A percentile compares a stretch with the other conserved stretches of the same genome.
Evolutionary conservation across 2,113 vertebrate genomes (phyloP).

Genomic region (Petaurus breviceps): DNA sequence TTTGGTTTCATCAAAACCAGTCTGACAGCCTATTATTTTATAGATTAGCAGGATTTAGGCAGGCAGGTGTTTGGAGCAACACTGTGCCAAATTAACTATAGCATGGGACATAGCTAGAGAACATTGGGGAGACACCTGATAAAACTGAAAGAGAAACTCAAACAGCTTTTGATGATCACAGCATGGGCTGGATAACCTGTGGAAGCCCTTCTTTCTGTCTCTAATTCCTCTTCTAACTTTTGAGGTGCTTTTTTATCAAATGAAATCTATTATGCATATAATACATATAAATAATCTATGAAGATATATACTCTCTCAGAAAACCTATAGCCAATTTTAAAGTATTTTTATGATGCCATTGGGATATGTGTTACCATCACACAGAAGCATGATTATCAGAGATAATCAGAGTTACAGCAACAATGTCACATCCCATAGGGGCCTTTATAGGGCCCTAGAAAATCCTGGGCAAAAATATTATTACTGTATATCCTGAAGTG

Average conservation of each 20-base stretch:
- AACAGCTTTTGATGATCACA: background rate
- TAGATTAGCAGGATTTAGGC: background rate
- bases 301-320: conserved; percentile 3
- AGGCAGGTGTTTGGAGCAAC: background rate
- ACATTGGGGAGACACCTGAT: background rate
- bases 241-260: background rate
- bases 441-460: background rate
- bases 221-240: background rate
- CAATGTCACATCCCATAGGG: background rate
- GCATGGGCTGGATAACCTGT: background rate
- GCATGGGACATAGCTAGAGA: background rate
- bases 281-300: background rate
- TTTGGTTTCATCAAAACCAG: background rate
- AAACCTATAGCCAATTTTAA: background rate
- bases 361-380: background rate
- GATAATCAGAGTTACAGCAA: background rate
- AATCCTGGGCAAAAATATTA: background rate
- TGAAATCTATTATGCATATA: background rate
- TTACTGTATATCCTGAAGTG: background rate
- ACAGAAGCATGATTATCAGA: background rate
- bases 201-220: background rate
- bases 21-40: background rate
- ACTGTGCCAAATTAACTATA: background rate
- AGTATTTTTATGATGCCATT: conserved; percentile 20
- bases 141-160: background rate